Evolutionary conservation across 2,797 vertebrate species (phyloP).

Genomic region (Scolopax bukidnonensis): DNA sequence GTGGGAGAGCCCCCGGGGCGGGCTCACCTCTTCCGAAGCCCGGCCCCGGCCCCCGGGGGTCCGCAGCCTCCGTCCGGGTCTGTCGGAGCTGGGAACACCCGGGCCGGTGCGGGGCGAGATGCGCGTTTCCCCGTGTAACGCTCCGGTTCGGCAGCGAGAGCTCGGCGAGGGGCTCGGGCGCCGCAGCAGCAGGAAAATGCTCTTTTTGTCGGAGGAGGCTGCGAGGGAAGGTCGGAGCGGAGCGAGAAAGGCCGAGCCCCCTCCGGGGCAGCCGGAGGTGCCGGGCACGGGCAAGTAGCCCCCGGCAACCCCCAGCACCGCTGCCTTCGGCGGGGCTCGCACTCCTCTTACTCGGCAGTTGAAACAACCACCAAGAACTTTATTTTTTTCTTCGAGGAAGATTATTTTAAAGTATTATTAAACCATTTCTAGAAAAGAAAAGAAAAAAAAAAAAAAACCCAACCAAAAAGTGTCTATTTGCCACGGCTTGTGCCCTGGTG

Average conservation of each 20-base stretch:
- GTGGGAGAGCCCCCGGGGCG: background rate
- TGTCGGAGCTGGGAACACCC: background rate
- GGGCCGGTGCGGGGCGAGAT: background rate
- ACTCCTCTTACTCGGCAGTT: background rate
- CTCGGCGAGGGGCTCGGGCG: background rate
- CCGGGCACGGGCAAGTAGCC: background rate
- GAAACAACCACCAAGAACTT: background rate
- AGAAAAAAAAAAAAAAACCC: too few relatives aligned
- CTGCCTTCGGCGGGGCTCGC: background rate
- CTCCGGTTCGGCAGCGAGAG: background rate
- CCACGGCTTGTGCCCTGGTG: rapidly evolving
- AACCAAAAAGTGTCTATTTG: background rate
- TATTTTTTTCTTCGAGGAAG: background rate
- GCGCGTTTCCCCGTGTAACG: background rate
- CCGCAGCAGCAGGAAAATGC: background rate
- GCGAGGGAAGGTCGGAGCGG: background rate
- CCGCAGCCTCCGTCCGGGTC: background rate
- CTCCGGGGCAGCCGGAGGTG: background rate
- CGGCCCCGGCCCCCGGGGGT: background rate
- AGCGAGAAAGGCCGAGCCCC: background rate
- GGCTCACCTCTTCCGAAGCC: background rate
- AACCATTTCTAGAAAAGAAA: background rate
- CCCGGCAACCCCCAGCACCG: background rate
- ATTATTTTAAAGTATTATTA: background rate
- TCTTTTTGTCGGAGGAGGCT: background rate